Percentiles rank a stretch among this genome's conserved stretches.
These are phyloP conservation scores for Phalacrocorax brasilianus DNA, from an alignment of 2,113 vertebrate genomes.

Conservation along the genomic window DNA sequence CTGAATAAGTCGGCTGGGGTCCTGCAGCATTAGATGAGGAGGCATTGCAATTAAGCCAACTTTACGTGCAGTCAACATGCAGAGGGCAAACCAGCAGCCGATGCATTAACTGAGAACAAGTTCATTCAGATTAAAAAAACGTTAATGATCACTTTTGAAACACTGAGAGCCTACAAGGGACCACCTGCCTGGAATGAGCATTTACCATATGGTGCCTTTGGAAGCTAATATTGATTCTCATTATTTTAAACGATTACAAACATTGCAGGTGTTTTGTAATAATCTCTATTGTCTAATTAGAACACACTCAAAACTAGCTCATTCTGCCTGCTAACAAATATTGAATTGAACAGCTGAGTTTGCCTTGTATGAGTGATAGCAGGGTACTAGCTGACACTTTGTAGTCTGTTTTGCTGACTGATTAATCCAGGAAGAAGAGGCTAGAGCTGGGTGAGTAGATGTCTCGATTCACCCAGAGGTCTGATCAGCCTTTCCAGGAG, in stretches of 20 bases:
- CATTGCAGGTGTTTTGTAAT: conserved; percentile 81
- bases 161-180: conserved; percentile 58
- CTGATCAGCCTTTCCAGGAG: background rate
- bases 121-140: conserved; percentile 66
- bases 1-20: background rate
- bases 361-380: conserved; percentile 33
- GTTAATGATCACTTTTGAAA: conserved; percentile 69
- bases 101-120: conserved; percentile 60
- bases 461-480: background rate
- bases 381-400: conserved; percentile 11
- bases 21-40: background rate
- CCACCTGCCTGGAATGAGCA: conserved; percentile 66
- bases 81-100: conserved; percentile 32
- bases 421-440: background rate
- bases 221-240: conserved; percentile 81
- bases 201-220: conserved; percentile 80
- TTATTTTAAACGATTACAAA: conserved; percentile 80
- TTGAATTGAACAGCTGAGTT: conserved; percentile 70
- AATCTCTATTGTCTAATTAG: conserved; percentile 80
- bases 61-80: background rate
- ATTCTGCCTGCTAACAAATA: conserved; percentile 69
- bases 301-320: conserved; percentile 66
- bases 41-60: background rate
- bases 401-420: background rate
- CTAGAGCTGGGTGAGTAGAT: background rate